phyloP scores from a whole-genome alignment of 2,888 invertebrate species.

The Synergus itoensis region DNA sequence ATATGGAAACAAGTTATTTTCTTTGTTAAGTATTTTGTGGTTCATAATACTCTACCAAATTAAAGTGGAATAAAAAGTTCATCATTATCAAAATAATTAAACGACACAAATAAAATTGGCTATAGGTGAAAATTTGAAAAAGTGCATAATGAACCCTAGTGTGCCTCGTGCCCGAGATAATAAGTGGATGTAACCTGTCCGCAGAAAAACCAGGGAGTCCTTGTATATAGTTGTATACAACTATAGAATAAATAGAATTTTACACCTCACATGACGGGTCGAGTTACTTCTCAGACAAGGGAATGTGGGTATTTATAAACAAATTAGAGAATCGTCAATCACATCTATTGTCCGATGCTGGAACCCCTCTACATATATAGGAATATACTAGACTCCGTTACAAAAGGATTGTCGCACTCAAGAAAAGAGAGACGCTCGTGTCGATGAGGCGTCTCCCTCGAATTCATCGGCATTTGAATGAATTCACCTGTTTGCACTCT shows the following conservation, averaged over 20 bases:
- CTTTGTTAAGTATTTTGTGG: no score
- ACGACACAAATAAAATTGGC: background rate
- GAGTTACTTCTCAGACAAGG: conserved; percentile 51
- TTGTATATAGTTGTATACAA: background rate
- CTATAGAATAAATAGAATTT: conserved; percentile 52
- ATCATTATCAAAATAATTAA: no score
- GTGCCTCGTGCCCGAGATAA: conserved; percentile 8
- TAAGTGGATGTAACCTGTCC: conserved; percentile 47
- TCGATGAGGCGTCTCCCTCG: conserved; percentile 65
- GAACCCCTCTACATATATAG: conserved; percentile 31
- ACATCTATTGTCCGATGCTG: conserved; percentile 61
- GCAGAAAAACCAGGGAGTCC: conserved; percentile 42
- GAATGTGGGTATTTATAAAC: conserved; percentile 69
- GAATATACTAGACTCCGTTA: conserved; percentile 28
- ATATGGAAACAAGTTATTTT: no score
- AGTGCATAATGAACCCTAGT: background rate
- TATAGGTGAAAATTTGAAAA: background rate
- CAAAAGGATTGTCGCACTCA: conserved; percentile 55
- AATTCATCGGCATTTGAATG: conserved; percentile 73
- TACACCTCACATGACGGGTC: conserved; percentile 53
- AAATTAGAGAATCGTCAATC: conserved; percentile 76
- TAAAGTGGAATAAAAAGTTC: no score
- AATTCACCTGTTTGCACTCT: conserved; percentile 70
- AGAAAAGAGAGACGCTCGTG: conserved; percentile 58
- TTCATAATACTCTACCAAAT: no score